A percentile compares a stretch with the other conserved stretches of the same genome.
These are phyloP conservation scores for Cantharis lateralis DNA, from an alignment of 2,888 invertebrate genomes.

Conservation along the genomic window DNA sequence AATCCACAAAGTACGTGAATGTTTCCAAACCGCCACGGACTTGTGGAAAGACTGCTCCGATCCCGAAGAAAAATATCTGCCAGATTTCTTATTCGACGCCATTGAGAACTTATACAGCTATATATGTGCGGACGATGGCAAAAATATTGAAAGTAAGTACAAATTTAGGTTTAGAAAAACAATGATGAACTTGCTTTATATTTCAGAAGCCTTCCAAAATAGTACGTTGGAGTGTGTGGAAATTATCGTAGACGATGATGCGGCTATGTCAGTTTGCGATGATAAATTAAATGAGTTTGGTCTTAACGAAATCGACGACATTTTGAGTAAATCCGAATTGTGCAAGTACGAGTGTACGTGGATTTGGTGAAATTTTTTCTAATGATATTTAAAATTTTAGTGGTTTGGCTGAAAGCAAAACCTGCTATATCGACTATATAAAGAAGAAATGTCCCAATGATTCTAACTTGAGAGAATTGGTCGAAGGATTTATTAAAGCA, in stretches of 20 bases:
- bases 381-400: not conserved
- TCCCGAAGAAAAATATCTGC: slow-evolving; percentile 9
- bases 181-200: not conserved
- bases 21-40: not conserved
- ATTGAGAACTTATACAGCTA: not conserved
- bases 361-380: not conserved
- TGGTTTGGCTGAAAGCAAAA: not conserved
- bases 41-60: slow-evolving; percentile 9
- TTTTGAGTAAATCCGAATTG: not conserved
- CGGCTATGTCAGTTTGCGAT: not conserved
- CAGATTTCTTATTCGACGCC: slow-evolving; percentile 8
- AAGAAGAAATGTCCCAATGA: not conserved
- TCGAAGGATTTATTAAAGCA: not conserved
- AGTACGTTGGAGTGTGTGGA: not conserved
- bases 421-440: not conserved
- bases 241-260: not conserved
- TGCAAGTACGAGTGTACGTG: not conserved
- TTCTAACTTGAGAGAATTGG: not conserved
- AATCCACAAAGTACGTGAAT: not conserved
- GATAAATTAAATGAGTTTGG: not conserved
- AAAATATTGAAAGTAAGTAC: not conserved
- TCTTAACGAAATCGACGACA: not conserved
- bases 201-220: not conserved
- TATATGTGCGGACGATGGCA: slow-evolving; percentile 3
- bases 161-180: not conserved